These are phyloP conservation scores for Xestia xanthographa DNA, from an alignment of 2,888 invertebrate species.

Conservation along the genomic window DNA sequence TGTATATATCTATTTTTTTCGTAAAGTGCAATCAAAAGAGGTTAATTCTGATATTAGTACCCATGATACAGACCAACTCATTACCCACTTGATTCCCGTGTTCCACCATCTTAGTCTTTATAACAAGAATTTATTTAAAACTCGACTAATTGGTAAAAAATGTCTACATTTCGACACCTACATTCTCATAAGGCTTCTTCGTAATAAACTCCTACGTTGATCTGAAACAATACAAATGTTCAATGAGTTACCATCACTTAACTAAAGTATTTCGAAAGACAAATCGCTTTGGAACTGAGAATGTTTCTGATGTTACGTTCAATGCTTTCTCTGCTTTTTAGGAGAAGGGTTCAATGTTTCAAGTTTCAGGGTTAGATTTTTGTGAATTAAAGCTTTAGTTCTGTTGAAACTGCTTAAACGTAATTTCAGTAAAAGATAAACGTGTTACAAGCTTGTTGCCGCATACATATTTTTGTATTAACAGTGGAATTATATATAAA, in stretches of 20 bases:
- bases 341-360: slow-evolving; percentile 29
- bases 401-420: background rate
- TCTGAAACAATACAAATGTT: slow-evolving; percentile 81
- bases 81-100: slow-evolving; percentile 87
- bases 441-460: background rate
- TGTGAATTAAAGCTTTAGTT: slow-evolving; percentile 22
- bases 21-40: slow-evolving; percentile 69
- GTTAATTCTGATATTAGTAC: slow-evolving; percentile 68
- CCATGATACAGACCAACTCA: slow-evolving; percentile 73
- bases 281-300: slow-evolving; percentile 23
- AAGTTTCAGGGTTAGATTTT: slow-evolving; percentile 22
- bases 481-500: background rate
- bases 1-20: slow-evolving; percentile 58
- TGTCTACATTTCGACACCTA: slow-evolving; percentile 86
- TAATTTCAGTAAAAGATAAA: background rate
- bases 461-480: background rate
- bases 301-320: slow-evolving; percentile 41
- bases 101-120: slow-evolving; percentile 84
- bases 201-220: slow-evolving; percentile 90
- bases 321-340: slow-evolving; percentile 24
- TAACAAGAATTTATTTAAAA: slow-evolving; percentile 83
- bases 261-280: slow-evolving; percentile 18
- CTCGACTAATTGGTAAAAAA: slow-evolving; percentile 88
- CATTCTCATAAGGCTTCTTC: slow-evolving; percentile 90
- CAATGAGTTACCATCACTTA: slow-evolving; percentile 16